Percentiles rank a stretch among this genome's conserved stretches.
Evolutionary conservation across 64 coral and sea anemone genomes (phyloP).

Genomic region (Orbicella faveolata): DNA sequence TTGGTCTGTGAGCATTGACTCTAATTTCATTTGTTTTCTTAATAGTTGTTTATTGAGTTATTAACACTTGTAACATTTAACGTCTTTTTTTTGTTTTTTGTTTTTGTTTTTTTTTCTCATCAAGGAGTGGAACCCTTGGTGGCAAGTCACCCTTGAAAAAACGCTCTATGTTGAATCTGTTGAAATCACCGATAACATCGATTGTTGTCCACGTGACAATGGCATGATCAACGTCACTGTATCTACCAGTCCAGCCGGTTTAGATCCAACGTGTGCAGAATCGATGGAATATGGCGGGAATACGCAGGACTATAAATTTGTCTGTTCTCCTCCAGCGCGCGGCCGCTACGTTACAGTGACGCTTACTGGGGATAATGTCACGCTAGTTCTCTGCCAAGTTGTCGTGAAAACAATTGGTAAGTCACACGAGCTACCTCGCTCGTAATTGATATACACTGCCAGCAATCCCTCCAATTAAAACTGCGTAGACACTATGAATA

Average conservation of each 20-base stretch:
- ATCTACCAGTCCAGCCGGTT: background rate
- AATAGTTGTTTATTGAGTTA: no score
- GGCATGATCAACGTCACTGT: background rate
- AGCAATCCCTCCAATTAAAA: no score
- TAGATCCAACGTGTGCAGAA: background rate
- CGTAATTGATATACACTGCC: no score
- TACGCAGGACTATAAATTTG: background rate
- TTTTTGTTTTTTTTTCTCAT: no score
- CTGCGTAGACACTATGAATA: no score
- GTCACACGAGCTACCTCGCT: background rate
- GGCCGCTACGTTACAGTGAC: background rate
- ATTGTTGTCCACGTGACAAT: background rate
- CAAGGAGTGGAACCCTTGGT: no score
- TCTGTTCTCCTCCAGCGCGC: background rate
- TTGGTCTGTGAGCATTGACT: no score
- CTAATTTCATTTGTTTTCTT: no score
- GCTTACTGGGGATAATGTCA: background rate
- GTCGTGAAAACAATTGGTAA: background rate
- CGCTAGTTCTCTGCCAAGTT: background rate
- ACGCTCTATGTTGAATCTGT: no score
- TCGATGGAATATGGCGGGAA: background rate
- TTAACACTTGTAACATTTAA: no score
- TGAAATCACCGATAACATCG: background rate
- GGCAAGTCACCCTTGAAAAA: no score
- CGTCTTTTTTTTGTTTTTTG: no score